Conservation (phyloP, 2,113 vertebrate species). For the Pampusana beccarii region DNA sequence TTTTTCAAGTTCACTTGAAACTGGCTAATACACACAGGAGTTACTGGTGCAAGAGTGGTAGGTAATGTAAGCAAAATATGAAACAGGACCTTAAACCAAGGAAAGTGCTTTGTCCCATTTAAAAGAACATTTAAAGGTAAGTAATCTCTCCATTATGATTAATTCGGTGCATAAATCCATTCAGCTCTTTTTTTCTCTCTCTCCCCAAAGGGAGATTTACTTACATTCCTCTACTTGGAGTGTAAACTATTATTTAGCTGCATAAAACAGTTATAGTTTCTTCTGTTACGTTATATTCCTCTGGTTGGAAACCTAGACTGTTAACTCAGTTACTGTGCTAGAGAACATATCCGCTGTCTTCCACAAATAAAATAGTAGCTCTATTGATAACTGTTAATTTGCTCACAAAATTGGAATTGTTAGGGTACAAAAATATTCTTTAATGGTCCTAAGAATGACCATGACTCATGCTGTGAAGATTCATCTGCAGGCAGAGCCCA, state of each 20-base stretch:
- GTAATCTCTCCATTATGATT: background rate
- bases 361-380: background rate
- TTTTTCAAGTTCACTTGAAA: background rate
- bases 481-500: background rate
- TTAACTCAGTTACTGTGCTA: background rate
- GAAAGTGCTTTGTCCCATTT: background rate
- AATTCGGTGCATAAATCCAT: background rate
- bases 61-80: background rate
- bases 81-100: background rate
- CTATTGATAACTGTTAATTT: background rate
- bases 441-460: background rate
- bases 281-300: background rate
- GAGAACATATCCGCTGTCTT: background rate
- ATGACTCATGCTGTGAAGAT: background rate
- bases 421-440: background rate
- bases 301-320: background rate
- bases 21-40: background rate
- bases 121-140: background rate
- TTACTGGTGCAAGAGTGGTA: background rate
- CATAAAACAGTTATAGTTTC: background rate
- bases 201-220: background rate
- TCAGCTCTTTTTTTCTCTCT: fast-evolving
- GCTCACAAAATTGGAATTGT: background rate
- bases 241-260: background rate
- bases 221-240: background rate